Base-by-base conservation (phyloP, 2,797 vertebrate genomes). In the Mus spretus region DNA sequence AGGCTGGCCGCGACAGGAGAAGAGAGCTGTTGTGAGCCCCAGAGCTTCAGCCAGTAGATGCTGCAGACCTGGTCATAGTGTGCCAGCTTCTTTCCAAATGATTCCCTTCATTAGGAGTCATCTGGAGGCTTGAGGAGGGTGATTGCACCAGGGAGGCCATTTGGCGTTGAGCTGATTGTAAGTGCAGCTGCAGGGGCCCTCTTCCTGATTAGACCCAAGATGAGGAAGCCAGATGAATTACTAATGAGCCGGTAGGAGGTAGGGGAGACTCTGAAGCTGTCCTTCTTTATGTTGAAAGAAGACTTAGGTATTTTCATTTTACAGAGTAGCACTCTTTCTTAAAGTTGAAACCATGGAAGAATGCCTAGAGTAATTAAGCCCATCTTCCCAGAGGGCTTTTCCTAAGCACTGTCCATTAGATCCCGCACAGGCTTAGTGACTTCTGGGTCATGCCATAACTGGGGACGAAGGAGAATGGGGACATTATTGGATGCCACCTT, bases 201-300 rank as follows among this genome's bases (percentile, higher is more conserved):
- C 37, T 88, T 63, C 55, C 94, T 96, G 96, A 97, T 98, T 98
- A 98, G 97, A 97, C 95, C 40, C 79, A 79, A 97, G 95, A 97
- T 97, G 95, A 93, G 96, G 96, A 98, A 97, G 59, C 86, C 85
- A 75, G 94, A 97, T 96, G 96, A 97, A 91, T 96, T 90, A 96
- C 77, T 97, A 97, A 98, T 90, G 90, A 98, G 81, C 40, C 95
- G 53, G 50, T 90, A 88, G 87, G 88, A 65, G 90, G 95, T 93
- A 91, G 19, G 91, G 94, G 94, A 89, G 93, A 72, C 83, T 96
- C 89, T 96, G 94, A 81, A n/a, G 47, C 78, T 84, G 13, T 37
- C 47, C 92, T 97, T 97, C 88, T 97, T 98, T 97, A 96, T 90
- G n/a, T 79, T 97, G 96, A 95, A 95, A 95, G 96, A 96, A 96